These are phyloP conservation scores for Dendrocopos noguchii DNA, from an alignment of 2,113 vertebrate species.

Conservation along the genomic window DNA sequence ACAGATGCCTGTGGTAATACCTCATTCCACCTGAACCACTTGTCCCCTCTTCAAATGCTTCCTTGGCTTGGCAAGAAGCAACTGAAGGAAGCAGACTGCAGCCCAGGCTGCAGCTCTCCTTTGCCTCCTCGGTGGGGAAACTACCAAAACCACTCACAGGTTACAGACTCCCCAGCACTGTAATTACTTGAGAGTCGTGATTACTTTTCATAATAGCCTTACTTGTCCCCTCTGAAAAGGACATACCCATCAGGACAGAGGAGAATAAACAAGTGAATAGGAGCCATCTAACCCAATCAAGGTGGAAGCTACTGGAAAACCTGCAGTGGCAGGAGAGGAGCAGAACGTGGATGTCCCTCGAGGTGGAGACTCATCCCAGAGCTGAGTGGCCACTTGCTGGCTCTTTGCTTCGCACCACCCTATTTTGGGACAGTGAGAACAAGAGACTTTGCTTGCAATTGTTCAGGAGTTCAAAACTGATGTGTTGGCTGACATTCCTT, in stretches of 20 bases:
- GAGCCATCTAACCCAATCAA: neutral
- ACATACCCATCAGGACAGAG: neutral
- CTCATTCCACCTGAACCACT: neutral
- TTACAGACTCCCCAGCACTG: neutral
- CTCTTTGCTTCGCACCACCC: neutral
- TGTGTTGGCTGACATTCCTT: neutral
- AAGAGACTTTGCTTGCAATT: neutral
- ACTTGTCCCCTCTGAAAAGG: constrained; percentile 46
- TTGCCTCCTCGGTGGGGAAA: neutral
- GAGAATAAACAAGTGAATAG: constrained; percentile 28
- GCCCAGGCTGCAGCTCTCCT: neutral
- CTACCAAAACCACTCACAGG: neutral
- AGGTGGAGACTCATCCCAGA: neutral
- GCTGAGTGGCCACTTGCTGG: neutral
- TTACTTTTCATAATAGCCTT: constrained; percentile 4
- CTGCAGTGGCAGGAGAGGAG: constrained; percentile 7
- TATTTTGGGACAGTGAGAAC: neutral
- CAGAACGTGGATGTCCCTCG: neutral
- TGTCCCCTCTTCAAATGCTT: neutral
- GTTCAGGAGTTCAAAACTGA: neutral
- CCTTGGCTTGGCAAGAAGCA: neutral
- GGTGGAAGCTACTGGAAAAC: constrained; percentile 13
- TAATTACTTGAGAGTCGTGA: neutral
- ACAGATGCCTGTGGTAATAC: neutral
- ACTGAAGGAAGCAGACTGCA: neutral